Percentiles rank a stretch among this genome's conserved stretches.
These are phyloP conservation scores for Porites divaricata DNA, from an alignment of 92 coral and sea anemone genomes.

Conservation along the genomic window DNA sequence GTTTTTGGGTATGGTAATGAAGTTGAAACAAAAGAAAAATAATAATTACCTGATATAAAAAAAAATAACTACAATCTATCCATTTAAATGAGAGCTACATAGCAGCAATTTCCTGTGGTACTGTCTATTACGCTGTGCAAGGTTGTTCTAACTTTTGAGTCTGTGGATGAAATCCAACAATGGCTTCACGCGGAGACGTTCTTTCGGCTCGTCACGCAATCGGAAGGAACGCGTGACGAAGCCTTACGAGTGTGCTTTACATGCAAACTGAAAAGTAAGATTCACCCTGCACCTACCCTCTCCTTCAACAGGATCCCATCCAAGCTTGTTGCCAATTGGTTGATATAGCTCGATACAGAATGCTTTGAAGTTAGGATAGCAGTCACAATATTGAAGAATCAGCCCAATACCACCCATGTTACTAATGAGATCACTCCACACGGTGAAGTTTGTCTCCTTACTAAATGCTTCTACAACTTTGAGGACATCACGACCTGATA, in stretches of 20 bases:
- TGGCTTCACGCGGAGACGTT: too few relatives aligned
- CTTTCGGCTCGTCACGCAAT: too few relatives aligned
- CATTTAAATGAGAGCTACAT: too few relatives aligned
- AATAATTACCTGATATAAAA: too few relatives aligned
- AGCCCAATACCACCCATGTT: constrained; percentile 78
- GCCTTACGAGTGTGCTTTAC: neutral
- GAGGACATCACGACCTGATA: constrained; percentile 81
- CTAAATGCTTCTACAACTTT: constrained; percentile 87
- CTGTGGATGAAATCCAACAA: too few relatives aligned
- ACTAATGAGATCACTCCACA: constrained; percentile 89
- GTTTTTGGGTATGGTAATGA: too few relatives aligned
- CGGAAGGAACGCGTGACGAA: too few relatives aligned
- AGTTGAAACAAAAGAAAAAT: too few relatives aligned
- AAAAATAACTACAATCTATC: too few relatives aligned
- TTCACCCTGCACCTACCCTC: constrained; percentile 64
- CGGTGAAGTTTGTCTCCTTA: constrained; percentile 90
- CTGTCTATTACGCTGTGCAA: too few relatives aligned
- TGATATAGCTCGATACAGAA: constrained; percentile 80
- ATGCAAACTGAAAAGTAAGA: neutral
- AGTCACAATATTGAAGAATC: constrained; percentile 91
- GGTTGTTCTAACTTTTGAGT: too few relatives aligned
- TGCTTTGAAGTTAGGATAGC: constrained; percentile 65
- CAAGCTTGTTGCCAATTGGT: constrained; percentile 82
- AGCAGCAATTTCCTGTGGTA: too few relatives aligned
- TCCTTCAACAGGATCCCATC: constrained; percentile 87